Evolutionary conservation across 2,797 vertebrate species (phyloP), one percentile per base, ranked within the genome.

Genomic region (Lacerta viridis): DNA sequence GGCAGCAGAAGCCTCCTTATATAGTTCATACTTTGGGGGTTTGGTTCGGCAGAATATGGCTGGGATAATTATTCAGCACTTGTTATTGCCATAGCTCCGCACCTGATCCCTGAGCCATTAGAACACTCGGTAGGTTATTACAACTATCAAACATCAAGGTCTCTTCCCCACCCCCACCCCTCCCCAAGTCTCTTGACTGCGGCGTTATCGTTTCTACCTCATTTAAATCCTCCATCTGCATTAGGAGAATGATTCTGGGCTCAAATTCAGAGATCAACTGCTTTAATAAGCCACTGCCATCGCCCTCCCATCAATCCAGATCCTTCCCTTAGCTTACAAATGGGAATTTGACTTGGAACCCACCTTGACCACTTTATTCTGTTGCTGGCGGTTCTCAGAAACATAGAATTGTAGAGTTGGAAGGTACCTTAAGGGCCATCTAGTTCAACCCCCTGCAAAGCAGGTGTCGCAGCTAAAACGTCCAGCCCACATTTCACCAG

Each of bases 61-160:
- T 96, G 96, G 97, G 98, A 98, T 99, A 99, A 99, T 99, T 99
- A 99, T 98, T 99, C 98, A 98, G 98, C 95, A 98, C 98, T 99
- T 98, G 98, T 99, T 99, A 99, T 99, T 99, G 98, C 98, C 97
- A 97, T 97, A 97, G 96, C 97, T 97, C 97, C 97, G 98, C 98
- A 99, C 98, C 99, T 99, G 99, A 98, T 98, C 98, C 98, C 98
- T 96, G 95, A 97, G 97, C 97, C 97, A 98, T 98, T 97, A 98
- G 97, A 97, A 97, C 96, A 97, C 95, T 97, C 97, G 96, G 97
- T 97, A 97, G 98, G 98, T 98, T 98, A 98, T 97, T 98, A 97
- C 97, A 98, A 98, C 97, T 97, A 97, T 97, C 97, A 98, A 97
- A 97, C 98, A 98, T 98, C 97, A 98, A 98, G 98, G 98, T 97